Evolutionary conservation across 2,113 vertebrate genomes (phyloP).

Genomic region (Microcebus griseorufus): DNA sequence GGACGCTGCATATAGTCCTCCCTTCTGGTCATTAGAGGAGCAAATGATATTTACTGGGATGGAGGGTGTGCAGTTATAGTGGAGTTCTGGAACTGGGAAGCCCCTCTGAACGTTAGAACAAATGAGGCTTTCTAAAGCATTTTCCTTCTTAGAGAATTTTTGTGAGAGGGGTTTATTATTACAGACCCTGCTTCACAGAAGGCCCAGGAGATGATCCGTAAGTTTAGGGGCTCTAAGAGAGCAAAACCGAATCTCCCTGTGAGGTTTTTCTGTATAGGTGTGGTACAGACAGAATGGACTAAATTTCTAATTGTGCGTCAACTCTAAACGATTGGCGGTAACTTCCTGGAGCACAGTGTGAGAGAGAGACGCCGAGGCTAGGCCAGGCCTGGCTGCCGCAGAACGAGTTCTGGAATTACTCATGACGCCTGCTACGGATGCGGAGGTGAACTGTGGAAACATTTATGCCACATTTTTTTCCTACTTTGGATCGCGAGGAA

Average conservation of each 20-base stretch:
- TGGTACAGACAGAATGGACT: neutral
- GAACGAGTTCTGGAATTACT: neutral
- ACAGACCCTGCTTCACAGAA: neutral
- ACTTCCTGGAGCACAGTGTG: too few relatives aligned
- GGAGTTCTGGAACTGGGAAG: neutral
- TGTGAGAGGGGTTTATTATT: neutral
- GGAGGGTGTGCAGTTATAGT: neutral
- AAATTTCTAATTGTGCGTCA: neutral
- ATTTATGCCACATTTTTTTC: neutral
- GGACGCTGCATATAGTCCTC: neutral
- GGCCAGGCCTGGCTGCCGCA: neutral
- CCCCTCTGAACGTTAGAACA: neutral
- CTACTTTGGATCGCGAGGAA: neutral
- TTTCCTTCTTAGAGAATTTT: neutral
- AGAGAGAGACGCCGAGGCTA: neutral
- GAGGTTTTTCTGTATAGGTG: neutral
- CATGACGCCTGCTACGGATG: neutral
- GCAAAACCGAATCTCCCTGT: neutral
- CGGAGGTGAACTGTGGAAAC: neutral
- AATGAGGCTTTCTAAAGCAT: neutral
- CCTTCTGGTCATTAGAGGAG: neutral
- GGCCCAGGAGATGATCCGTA: neutral
- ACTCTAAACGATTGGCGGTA: neutral
- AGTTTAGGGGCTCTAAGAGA: neutral
- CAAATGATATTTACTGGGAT: neutral